Conservation (phyloP, 2,888 invertebrate species). For the Drosophila colorata region DNA sequence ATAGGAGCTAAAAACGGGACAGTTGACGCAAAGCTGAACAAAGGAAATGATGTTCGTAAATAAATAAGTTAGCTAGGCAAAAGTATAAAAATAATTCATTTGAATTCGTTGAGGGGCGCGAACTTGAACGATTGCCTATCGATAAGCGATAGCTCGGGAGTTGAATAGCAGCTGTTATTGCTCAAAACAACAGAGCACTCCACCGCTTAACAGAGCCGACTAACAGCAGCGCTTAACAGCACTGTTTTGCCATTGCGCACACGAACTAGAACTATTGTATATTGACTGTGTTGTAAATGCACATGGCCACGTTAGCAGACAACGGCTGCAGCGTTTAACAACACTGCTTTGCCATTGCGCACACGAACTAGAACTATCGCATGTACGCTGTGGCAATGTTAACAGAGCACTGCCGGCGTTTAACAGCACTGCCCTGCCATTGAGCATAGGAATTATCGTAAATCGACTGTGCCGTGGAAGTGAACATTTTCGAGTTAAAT, state of each 20-base stretch:
- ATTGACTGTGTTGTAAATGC: too few species aligned
- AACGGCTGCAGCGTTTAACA: too few species aligned
- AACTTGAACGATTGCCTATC: not conserved
- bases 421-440: slow-evolving; percentile 14
- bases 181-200: too few species aligned
- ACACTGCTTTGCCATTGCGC: not conserved
- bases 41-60: not conserved
- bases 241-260: too few species aligned
- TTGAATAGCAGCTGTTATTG: not conserved
- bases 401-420: slow-evolving; percentile 1
- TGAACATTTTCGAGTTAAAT: slow-evolving; percentile 17
- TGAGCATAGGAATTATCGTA: slow-evolving; percentile 15
- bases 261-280: too few species aligned
- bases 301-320: too few species aligned
- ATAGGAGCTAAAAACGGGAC: not conserved
- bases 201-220: not conserved
- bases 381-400: not conserved
- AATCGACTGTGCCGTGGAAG: slow-evolving; percentile 29
- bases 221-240: not conserved
- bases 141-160: not conserved
- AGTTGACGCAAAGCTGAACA: not conserved
- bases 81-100: not conserved
- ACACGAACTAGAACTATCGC: not conserved
- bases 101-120: not conserved
- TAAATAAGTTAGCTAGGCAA: not conserved